These are phyloP conservation scores for Coregonus ussuriensis DNA, from an alignment of 2,797 vertebrate species.

Conservation along the genomic window DNA sequence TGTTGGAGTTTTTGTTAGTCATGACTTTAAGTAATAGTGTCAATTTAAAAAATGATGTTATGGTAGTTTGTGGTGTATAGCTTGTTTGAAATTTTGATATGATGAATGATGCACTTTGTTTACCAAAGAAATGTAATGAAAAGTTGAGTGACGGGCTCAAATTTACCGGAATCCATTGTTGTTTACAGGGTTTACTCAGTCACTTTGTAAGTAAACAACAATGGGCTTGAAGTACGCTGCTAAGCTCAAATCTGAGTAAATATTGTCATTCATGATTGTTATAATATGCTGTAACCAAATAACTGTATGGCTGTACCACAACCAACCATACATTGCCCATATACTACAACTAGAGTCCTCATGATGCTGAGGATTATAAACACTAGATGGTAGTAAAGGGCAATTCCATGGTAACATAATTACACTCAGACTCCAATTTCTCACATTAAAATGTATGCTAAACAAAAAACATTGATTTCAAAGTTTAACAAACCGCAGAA, in stretches of 20 bases:
- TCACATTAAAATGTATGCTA: too few species aligned
- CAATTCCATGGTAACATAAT: too few species aligned
- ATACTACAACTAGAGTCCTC: background rate
- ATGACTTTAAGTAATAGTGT: background rate
- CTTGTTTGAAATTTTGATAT: background rate
- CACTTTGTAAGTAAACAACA: background rate
- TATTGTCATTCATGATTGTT: background rate
- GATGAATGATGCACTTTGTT: background rate
- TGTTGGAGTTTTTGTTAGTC: background rate
- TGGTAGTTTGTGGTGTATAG: background rate
- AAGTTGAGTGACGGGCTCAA: background rate
- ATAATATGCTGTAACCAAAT: background rate
- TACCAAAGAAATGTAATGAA: background rate
- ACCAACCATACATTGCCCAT: background rate
- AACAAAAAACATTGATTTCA: too few species aligned
- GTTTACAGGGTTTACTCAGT: background rate
- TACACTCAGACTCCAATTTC: too few species aligned
- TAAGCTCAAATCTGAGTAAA: background rate
- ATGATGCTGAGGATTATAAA: background rate
- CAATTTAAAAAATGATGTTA: background rate
- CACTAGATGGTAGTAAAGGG: conserved; percentile 48
- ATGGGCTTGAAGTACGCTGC: too few species aligned
- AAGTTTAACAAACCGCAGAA: too few species aligned
- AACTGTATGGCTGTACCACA: background rate
- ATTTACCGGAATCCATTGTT: background rate